Evolutionary conservation across 2,797 vertebrate genomes (phyloP).

Genomic region (Sandelia bainsii): DNA sequence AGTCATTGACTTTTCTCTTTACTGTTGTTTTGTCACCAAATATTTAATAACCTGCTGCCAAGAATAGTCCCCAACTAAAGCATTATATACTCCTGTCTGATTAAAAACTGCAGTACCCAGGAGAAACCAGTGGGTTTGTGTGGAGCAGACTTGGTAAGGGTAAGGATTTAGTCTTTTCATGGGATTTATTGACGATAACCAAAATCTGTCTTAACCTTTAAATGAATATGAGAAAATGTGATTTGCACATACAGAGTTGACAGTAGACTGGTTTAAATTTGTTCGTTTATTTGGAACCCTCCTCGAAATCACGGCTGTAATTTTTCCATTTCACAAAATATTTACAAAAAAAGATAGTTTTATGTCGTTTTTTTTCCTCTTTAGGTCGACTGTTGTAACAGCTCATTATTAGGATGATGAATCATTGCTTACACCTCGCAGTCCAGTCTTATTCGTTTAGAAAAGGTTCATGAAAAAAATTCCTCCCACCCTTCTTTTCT

Average conservation of each 20-base stretch:
- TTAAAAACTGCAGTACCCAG: background rate
- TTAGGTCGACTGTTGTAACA: constrained; percentile 58
- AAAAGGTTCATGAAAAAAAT: constrained; percentile 81
- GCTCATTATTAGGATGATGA: constrained; percentile 67
- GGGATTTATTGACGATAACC: constrained; percentile 47
- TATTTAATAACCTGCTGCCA: background rate
- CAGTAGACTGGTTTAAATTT: constrained; percentile 71
- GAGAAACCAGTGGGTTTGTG: no score
- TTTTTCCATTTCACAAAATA: constrained; percentile 88
- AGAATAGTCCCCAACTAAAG: background rate
- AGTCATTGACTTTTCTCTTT: no score
- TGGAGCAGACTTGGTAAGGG: no score
- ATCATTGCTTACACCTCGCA: constrained; percentile 68
- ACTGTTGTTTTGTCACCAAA: background rate
- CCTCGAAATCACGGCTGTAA: constrained; percentile 82
- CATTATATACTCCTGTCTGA: background rate
- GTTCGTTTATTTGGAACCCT: constrained; percentile 85
- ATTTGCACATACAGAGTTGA: constrained; percentile 49
- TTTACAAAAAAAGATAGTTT: constrained; percentile 86
- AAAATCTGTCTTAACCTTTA: constrained; percentile 27
- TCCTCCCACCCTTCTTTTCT: constrained; percentile 52
- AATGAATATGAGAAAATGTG: constrained; percentile 11
- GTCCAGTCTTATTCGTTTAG: constrained; percentile 73
- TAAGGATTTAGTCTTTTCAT: background rate
- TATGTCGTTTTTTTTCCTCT: constrained; percentile 53